Evolutionary conservation across 2,797 vertebrate genomes (phyloP), one percentile per base, ranked within the genome.

Genomic region (Alca torda): DNA sequence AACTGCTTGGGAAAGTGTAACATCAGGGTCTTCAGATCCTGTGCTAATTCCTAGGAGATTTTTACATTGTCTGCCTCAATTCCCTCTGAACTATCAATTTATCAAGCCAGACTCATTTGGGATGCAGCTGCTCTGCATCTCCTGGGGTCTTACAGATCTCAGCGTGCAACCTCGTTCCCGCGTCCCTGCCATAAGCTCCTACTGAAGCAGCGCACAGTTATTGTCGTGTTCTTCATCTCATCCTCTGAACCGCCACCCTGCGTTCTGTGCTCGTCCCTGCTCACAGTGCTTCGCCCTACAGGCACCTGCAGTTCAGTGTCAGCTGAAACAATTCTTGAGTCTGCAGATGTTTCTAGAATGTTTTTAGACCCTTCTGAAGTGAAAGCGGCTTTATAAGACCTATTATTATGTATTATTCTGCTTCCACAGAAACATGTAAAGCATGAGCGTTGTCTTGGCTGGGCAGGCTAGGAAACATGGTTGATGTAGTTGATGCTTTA

Each of bases 91-190:
- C 43, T 37, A 24, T 21, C 60, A 19, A 73, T 93, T 94, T 64
- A 87, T 95, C 88, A 90, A 54, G 57, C 48, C 68, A 80, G 83
- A 35, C 77, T 87, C 86, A 84, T 85, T 92, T 69, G 95, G 74
- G 89, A 91, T 76, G 82, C 83, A 96, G 91, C 91, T 93, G 84
- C 87, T 94, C 56, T 21, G 4, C 43, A 26, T 95, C 92, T 95
- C 90, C 39, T 14, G 91, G 84, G 91, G 87, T 75, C 74, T 75
- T 30, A 56, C 41, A 69, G 90, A 76, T 89, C 90, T 65, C 87
- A 93, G 86, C 17, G 8, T 60, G 86, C 69, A 31, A 16, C 68
- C 59, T 87, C 39, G 6, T 54, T 83, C 56, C 46, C 43, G n/a
- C 87, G 63, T 70, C 61, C 61, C 74, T 26, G 75, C 63, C 48